Evolutionary conservation across 2,888 invertebrate genomes (phyloP), one percentile per base, ranked within the genome.

Genomic region (Pemphredon lugubris): DNA sequence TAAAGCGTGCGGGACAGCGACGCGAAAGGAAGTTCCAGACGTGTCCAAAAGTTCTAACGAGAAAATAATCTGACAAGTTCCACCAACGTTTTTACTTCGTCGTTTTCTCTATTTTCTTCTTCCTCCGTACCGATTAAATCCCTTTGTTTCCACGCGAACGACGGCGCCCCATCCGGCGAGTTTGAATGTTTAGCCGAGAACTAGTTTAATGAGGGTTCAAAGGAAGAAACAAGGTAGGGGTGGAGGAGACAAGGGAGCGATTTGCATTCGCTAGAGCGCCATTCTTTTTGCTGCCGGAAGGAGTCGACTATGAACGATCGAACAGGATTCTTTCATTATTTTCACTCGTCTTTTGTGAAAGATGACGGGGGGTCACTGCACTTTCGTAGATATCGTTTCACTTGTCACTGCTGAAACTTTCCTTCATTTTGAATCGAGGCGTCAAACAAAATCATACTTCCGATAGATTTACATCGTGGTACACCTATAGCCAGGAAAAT

Each of bases 291-390:
- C 14, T 23, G 21, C 14, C 13, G 21, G 21, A 39, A 39, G 6
- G n/a, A 23, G 32, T 45, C 51, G 39, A 54, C 11, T 5, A 18
- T 53, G 45, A 23, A 26, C 47, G 53, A 63, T 73, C 48, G 61
- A 66, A n/a, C 45, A 54, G 40, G 59, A 73, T 61, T 75, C 72
- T 74, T 63, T 44, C 32, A 48, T 16, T 23, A 21, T 48, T 64
- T 51, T 20, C 60, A 54, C 67, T 64, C 45, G 64, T 7, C 34
- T 40, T 64, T 4, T n/a, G n/a, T 4, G n/a, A n/a, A n/a, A n/a
- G n/a, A n/a, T n/a, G n/a, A n/a, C n/a, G n/a, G n/a, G n/a, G 13
- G 4, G 11, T 37, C 13, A 37, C n/a, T 37, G 37, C n/a, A 4
- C 37, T n/a, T 37, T 37, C 37, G n/a, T 37, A 11, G n/a, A 37